Evolutionary conservation across 2,888 invertebrate genomes (phyloP).

Genomic region (Lasioglossum marginatum): DNA sequence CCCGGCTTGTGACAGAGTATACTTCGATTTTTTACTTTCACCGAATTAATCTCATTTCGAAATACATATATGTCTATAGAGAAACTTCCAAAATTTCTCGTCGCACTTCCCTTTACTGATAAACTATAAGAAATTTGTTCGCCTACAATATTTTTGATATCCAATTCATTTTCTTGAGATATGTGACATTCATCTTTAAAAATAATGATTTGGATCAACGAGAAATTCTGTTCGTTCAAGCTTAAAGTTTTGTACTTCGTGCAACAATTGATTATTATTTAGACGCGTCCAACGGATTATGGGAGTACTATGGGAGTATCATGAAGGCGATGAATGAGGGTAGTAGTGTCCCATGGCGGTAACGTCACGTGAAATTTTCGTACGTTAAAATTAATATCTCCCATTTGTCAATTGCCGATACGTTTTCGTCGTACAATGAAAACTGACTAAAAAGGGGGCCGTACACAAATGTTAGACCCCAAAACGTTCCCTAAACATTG

Average conservation of each 20-base stretch:
- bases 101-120: background rate
- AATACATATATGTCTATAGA: background rate
- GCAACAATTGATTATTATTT: slow-evolving; percentile 54
- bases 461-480: slow-evolving; percentile 73
- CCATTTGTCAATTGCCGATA: slow-evolving; percentile 78
- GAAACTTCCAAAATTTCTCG: background rate
- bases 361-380: slow-evolving; percentile 55
- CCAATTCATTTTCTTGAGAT: background rate
- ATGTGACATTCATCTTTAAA: background rate
- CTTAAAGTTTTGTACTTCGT: background rate
- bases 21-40: background rate
- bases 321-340: slow-evolving; percentile 55
- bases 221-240: background rate
- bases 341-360: slow-evolving; percentile 45
- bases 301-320: slow-evolving; percentile 17
- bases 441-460: slow-evolving; percentile 65
- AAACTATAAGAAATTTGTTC: background rate
- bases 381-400: slow-evolving; percentile 78
- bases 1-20: background rate
- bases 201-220: background rate
- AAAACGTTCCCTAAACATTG: slow-evolving; percentile 80
- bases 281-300: slow-evolving; percentile 47
- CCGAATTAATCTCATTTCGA: background rate
- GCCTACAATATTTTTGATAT: background rate
- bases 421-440: slow-evolving; percentile 62